Conservation (phyloP, 2,797 vertebrate species). For the Brachyalestes nurse region DNA sequence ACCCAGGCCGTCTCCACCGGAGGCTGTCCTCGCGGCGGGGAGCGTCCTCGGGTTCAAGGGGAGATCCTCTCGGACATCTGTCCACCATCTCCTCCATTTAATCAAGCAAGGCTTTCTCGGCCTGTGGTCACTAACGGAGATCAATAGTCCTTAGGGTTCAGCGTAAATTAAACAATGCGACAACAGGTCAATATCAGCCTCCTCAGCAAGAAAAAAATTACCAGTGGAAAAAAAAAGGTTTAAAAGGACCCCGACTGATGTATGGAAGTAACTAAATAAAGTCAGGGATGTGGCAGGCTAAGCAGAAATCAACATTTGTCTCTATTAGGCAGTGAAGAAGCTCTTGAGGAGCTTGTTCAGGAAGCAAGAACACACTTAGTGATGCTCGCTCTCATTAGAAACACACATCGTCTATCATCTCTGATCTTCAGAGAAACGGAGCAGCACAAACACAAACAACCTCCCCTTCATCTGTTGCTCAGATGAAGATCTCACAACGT, state of each 20-base stretch:
- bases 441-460: not conserved
- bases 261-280: not conserved
- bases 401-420: not conserved
- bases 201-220: slow-evolving; percentile 5
- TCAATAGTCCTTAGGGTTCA: slow-evolving; percentile 40
- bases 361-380: not conserved
- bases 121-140: slow-evolving; percentile 8
- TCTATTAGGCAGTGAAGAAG: not conserved
- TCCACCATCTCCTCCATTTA: slow-evolving; percentile 33
- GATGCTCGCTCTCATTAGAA: not conserved
- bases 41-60: slow-evolving; percentile 8
- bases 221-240: not conserved
- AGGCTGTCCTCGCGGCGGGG: slow-evolving; percentile 22
- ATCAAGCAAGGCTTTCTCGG: slow-evolving; percentile 43
- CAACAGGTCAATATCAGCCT: slow-evolving; percentile 7
- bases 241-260: not conserved
- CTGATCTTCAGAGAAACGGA: not conserved
- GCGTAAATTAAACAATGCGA: slow-evolving; percentile 40
- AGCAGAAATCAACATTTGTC: not conserved
- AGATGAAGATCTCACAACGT: not conserved
- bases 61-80: slow-evolving; percentile 33
- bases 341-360: not conserved
- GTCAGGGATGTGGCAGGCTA: not conserved
- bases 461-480: too few species aligned
- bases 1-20: not conserved